A percentile compares a stretch with the other conserved stretches of the same genome.
These are phyloP conservation scores for Mus musculus DNA, from an alignment of 2,113 vertebrate species.

Conservation along the genomic window DNA sequence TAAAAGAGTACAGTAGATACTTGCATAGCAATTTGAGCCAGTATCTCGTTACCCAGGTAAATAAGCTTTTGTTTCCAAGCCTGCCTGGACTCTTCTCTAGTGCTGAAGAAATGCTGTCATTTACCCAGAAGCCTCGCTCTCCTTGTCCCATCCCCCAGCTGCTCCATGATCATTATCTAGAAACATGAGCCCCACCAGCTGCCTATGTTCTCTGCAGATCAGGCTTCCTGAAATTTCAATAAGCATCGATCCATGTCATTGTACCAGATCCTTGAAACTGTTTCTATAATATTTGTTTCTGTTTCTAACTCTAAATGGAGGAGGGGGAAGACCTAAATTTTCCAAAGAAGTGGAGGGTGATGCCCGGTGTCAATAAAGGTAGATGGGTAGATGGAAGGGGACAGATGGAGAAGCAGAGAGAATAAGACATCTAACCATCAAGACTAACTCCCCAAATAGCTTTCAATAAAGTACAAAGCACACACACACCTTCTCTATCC, in stretches of 20 bases:
- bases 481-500: slow-evolving; percentile 15
- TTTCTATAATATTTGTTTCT: slow-evolving; percentile 74
- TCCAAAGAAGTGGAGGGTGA: slow-evolving; percentile 15
- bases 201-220: slow-evolving; percentile 79
- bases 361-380: slow-evolving; percentile 40
- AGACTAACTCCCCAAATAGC: slow-evolving; percentile 75
- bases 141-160: slow-evolving; percentile 72
- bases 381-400: slow-evolving; percentile 48
- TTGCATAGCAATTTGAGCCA: not conserved
- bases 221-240: slow-evolving; percentile 92
- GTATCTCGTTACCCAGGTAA: not conserved
- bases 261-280: slow-evolving; percentile 87
- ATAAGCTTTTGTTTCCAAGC: slow-evolving; percentile 48
- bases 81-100: slow-evolving; percentile 3
- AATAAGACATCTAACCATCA: slow-evolving; percentile 63
- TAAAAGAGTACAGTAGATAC: not conserved
- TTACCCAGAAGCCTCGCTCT: slow-evolving; percentile 78
- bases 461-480: slow-evolving; percentile 67
- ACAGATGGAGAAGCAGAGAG: slow-evolving; percentile 64
- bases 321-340: not conserved
- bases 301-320: slow-evolving; percentile 56
- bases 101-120: slow-evolving; percentile 21
- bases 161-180: slow-evolving; percentile 87
- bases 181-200: slow-evolving; percentile 88
- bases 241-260: slow-evolving; percentile 91